Evolutionary conservation across 2,113 vertebrate species (phyloP).

Genomic region (Xenopus borealis): DNA sequence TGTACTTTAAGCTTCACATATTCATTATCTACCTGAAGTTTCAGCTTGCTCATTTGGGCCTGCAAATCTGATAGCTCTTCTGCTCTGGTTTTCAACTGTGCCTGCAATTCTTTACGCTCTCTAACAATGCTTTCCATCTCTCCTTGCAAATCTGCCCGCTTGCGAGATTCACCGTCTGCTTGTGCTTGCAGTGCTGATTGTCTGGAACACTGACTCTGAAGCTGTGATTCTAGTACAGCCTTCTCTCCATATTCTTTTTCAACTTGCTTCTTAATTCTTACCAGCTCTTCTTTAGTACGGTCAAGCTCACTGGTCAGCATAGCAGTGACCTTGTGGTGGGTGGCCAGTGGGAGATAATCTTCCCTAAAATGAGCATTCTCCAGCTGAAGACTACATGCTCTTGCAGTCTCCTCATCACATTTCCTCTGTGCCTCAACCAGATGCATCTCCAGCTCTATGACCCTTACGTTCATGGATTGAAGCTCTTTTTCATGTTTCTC

Average conservation of each 20-base stretch:
- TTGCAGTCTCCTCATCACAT: constrained; percentile 63
- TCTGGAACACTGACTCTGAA: constrained; percentile 74
- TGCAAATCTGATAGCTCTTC: constrained; percentile 57
- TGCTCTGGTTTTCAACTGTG: constrained; percentile 70
- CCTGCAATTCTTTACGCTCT: constrained; percentile 61
- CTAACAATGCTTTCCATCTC: constrained; percentile 67
- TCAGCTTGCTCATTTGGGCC: constrained; percentile 52
- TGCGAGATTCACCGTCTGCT: constrained; percentile 68
- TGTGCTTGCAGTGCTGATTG: constrained; percentile 38
- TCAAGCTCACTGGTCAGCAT: constrained; percentile 68
- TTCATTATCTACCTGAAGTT: constrained; percentile 12
- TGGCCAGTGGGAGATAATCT: constrained; percentile 60
- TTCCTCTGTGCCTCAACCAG: constrained; percentile 66
- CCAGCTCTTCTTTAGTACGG: constrained; percentile 66
- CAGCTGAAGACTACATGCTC: constrained; percentile 55
- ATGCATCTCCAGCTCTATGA: constrained; percentile 64
- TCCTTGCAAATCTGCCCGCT: constrained; percentile 56
- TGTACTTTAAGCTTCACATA: constrained; percentile 39
- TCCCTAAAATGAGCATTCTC: constrained; percentile 71
- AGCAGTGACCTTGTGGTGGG: constrained; percentile 69
- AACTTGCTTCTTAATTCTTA: constrained; percentile 47
- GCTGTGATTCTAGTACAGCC: constrained; percentile 59
- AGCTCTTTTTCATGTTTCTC: constrained; percentile 70
- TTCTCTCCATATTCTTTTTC: constrained; percentile 73
- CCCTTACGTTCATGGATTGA: constrained; percentile 61